Evolutionary conservation across 2,113 vertebrate species (phyloP), one percentile per base, ranked within the genome.

Genomic region (Ictalurus punctatus): DNA sequence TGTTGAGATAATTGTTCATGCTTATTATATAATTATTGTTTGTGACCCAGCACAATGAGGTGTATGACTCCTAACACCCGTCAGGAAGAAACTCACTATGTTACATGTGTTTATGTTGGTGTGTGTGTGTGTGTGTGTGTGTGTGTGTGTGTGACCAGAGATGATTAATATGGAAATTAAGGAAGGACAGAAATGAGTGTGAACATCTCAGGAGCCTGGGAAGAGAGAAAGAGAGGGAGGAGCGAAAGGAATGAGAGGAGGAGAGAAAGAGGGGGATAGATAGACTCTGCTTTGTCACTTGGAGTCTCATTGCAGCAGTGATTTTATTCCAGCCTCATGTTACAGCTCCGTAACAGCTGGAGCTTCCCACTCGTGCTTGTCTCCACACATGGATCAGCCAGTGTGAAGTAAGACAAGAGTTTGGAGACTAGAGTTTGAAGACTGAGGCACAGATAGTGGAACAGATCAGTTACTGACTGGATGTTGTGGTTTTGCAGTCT

Each of bases 261-360:
- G 92, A 82, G 90, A 91, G 86, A 90, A 84, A 87, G 79, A 74
- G 30, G 76, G 81, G 40, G 54, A 80, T 54, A 12, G 54, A 80
- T 54, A 12, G 79, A 65, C 48, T 52, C 73, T 21, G 30, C 37
- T 71, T 37, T n/a, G 59, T 67, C 59, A 54, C 90, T 89, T 86
- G n/a, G n/a, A 85, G 84, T 73, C 90, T 91, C 86, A 86, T 90
- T 94, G 89, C 23, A 76, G 91, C 90, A 91, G 93, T 91, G 93
- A 91, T 89, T 87, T 78, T 37, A 52, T 76, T 89, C 30, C 90
- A 67, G 37, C 84, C 65, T 82, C 87, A 79, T 69, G 65, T n/a
- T 91, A 91, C 91, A 92, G 90, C 56, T n/a, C 71, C 63, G 25
- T 65, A 44, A 67, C 73, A 78, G 83, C 73, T 79, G 83, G 58